A percentile compares a stretch with the other conserved stretches of the same genome.
phyloP scores from a whole-genome alignment of 2,797 vertebrate genomes.

The Alca torda region DNA sequence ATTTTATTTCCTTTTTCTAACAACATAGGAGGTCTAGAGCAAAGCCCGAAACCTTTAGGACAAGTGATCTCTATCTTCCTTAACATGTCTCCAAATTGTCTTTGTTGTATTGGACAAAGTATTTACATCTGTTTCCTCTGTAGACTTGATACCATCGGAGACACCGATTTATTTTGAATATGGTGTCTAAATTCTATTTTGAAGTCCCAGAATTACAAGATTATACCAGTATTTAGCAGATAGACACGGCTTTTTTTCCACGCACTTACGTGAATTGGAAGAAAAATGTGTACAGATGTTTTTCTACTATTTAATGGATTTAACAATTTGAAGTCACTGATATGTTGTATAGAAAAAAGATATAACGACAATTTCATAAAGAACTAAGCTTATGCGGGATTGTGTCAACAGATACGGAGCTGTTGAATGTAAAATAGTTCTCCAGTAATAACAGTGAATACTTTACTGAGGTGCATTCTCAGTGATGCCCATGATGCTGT shows the following conservation, averaged over 20 bases:
- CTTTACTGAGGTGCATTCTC: background rate
- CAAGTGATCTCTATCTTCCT: conserved; percentile 51
- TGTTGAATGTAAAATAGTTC: background rate
- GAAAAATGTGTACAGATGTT: background rate
- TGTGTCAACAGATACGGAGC: background rate
- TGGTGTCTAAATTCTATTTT: conserved; percentile 22
- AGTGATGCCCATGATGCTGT: background rate
- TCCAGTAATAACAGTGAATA: background rate
- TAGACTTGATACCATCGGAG: conserved; percentile 19
- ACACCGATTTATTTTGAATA: conserved; percentile 40
- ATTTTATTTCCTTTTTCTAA: conserved; percentile 52
- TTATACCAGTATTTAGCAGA: conserved; percentile 26
- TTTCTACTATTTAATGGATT: background rate
- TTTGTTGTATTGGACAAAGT: conserved; percentile 60
- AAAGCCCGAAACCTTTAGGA: conserved; percentile 56
- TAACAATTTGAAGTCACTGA: background rate
- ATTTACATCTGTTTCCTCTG: conserved; percentile 50
- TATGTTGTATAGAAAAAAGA: background rate
- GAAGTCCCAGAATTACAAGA: conserved; percentile 24
- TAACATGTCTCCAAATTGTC: conserved; percentile 45
- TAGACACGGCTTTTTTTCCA: background rate
- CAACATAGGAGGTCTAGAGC: conserved; percentile 37
- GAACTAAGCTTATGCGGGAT: background rate
- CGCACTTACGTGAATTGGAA: background rate
- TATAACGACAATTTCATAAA: background rate